Evolutionary conservation across 2,797 vertebrate genomes (phyloP), one percentile per base, ranked within the genome.

Genomic region (Sebastes ruberrimus): DNA sequence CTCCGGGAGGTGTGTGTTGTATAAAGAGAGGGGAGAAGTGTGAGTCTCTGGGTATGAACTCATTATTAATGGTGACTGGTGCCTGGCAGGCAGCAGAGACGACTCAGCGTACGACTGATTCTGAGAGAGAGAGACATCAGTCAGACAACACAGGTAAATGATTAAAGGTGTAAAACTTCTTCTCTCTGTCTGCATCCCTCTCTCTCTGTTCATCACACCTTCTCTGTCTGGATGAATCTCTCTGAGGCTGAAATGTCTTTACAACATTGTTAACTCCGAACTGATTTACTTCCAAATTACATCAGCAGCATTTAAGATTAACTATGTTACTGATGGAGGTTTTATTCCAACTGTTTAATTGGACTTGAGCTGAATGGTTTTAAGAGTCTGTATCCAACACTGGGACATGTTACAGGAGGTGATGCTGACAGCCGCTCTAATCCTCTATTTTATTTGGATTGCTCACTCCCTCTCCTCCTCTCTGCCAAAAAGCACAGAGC

Each of bases 11-110:
- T 67, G 57, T 69, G 42, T 59, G 65, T 60, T 57, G 52, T 28
- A 56, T 59, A 65, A 13, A 56, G 22, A 30, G 42, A 71, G 38
- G 32, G 32, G 4, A 33, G 4, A 32, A 46, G 63, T 23, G 56
- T 25, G 64, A 46, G 70, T 56, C 33, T 80, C 56, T 60, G 28
- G 49, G n/a, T 71, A 16, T 72, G 4, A 68, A 22, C 38, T 61
- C 11, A 74, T 80, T 78, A 78, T 53, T 70, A 66, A 83, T 57
- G 38, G 5, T 38, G 79, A 22, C 30, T 46, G 35, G 42, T 25
- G 56, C 49, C 71, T 53, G 49, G 49, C 49, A 74, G 59, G 42
- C 67, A 64, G 64, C 63, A 52, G 46, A 56, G 57, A 60, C 8
- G 5, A 33, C 38, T 70, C 38, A 28, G 57, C 25, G 7, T 60